Percentiles rank a stretch among this genome's conserved stretches.
phyloP scores from a whole-genome alignment of 2,113 vertebrate genomes.

The Paradoxurus hermaphroditus region DNA sequence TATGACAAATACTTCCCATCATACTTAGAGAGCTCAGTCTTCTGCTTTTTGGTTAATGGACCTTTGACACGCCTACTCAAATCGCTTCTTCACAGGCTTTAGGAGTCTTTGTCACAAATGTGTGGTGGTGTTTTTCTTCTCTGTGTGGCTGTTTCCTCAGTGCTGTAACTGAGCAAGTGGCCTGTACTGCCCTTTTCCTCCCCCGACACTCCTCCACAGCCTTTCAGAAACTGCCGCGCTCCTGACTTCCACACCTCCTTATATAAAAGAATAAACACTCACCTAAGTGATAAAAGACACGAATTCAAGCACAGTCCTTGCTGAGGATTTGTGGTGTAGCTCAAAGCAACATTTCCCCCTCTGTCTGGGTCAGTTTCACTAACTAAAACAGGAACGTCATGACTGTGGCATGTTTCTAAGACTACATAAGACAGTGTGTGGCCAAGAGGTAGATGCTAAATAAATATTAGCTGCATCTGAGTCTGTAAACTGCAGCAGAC shows the following conservation, averaged over 20 bases:
- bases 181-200: not conserved
- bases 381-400: not conserved
- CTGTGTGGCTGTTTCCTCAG: not conserved
- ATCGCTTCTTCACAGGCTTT: slow-evolving; percentile 15
- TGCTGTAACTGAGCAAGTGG: not conserved
- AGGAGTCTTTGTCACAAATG: slow-evolving; percentile 4
- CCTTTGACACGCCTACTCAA: slow-evolving; percentile 28
- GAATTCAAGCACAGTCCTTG: not conserved
- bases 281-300: not conserved
- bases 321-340: not conserved
- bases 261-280: not conserved
- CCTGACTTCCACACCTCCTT: not conserved
- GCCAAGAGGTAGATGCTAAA: not conserved
- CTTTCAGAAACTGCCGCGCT: not conserved
- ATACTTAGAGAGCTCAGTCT: not conserved
- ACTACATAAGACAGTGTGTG: not conserved
- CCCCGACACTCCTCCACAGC: not conserved
- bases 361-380: not conserved
- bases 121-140: slow-evolving; percentile 19
- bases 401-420: not conserved
- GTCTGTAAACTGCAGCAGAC: not conserved
- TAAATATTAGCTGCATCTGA: not conserved
- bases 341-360: not conserved
- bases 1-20: slow-evolving; percentile 58
- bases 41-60: slow-evolving; percentile 54